Evolutionary conservation across 1,140 invertebrate genomes (phyloP).

Genomic region (Antheraea mylitta): DNA sequence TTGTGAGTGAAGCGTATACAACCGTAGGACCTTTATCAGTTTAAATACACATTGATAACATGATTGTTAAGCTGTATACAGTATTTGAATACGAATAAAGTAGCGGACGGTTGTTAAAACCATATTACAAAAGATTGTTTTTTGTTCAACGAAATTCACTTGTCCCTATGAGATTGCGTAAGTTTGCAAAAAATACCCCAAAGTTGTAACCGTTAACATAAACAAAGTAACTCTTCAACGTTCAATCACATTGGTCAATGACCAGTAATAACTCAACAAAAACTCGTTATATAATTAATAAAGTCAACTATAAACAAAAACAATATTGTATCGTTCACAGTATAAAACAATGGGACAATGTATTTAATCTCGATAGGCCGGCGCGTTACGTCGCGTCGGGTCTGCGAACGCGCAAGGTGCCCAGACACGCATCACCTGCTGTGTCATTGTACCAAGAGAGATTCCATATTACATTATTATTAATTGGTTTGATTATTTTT

Average conservation of each 20-base stretch:
- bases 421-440: conserved; percentile 41
- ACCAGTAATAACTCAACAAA: background rate
- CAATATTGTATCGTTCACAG: background rate
- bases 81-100: too few relatives aligned
- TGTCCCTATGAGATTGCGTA: too few relatives aligned
- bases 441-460: conserved; percentile 41
- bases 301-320: background rate
- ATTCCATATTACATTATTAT: conserved; percentile 10
- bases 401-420: conserved; percentile 25
- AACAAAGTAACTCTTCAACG: background rate
- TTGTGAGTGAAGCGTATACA: too few relatives aligned
- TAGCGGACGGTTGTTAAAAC: too few relatives aligned
- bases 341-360: conserved; percentile 4
- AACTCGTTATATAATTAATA: background rate
- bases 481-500: conserved; percentile 1
- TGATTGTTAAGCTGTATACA: too few relatives aligned
- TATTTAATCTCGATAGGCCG: background rate
- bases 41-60: too few relatives aligned
- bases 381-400: background rate
- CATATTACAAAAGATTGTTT: too few relatives aligned
- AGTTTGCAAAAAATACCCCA: too few relatives aligned
- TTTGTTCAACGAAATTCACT: too few relatives aligned
- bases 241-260: background rate
- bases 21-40: too few relatives aligned
- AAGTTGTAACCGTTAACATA: background rate